These are phyloP conservation scores for Eilema caniola DNA, from an alignment of 2,888 invertebrate genomes.

Conservation along the genomic window DNA sequence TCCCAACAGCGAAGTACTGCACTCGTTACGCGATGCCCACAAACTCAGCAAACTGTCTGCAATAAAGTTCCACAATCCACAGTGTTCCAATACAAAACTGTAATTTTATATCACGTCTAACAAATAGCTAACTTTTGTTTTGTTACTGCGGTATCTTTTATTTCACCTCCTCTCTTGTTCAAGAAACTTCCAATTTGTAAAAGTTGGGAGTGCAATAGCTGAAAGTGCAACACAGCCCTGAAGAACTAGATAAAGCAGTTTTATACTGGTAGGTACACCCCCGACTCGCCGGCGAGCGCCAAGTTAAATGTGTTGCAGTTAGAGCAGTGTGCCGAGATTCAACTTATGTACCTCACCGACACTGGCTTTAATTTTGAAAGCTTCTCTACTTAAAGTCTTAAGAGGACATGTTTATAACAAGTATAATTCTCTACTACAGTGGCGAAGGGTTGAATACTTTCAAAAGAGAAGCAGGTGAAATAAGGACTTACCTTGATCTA, in stretches of 20 bases:
- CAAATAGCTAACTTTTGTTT: conserved; percentile 8
- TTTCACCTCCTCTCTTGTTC: conserved; percentile 16
- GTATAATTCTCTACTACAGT: not conserved
- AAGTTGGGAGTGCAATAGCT: conserved; percentile 14
- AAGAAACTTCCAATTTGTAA: conserved; percentile 14
- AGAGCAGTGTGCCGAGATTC: not conserved
- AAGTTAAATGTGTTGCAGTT: conserved; percentile 12
- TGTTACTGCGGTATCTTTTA: conserved; percentile 4
- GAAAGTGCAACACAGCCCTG: conserved; percentile 14
- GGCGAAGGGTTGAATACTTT: too few relatives aligned
- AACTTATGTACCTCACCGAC: not conserved
- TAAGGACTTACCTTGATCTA: too few relatives aligned
- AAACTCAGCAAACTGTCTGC: not conserved
- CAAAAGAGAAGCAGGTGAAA: too few relatives aligned
- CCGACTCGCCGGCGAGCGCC: not conserved
- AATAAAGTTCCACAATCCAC: conserved; percentile 1
- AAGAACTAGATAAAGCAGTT: conserved; percentile 12
- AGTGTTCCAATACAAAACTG: conserved; percentile 1
- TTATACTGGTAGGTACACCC: conserved; percentile 1
- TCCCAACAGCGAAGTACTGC: not conserved
- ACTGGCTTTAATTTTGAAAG: not conserved
- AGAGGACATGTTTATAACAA: not conserved
- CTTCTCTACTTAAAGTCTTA: not conserved
- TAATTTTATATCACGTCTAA: conserved; percentile 11
- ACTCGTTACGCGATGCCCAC: not conserved